Base-by-base conservation (phyloP, 2,888 invertebrate species). In the Drosophila algonquin region DNA sequence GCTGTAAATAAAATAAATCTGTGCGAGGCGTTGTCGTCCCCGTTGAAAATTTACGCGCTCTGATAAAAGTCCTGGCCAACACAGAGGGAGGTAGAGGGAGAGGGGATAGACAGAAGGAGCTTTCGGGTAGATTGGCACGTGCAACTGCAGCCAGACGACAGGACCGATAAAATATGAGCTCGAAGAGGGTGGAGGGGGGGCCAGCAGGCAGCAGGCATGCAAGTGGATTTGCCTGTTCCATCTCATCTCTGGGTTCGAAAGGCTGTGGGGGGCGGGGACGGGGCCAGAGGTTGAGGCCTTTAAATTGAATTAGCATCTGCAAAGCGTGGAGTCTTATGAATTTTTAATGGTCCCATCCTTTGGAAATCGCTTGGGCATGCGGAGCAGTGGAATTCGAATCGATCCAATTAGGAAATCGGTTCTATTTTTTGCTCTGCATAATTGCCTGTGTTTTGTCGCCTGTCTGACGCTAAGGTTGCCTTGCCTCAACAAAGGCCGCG, bases 1-100 rank as follows among this genome's bases (percentile, higher is more conserved):
- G 57, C 57, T 60, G 81, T 76, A 84, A 83, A 77, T 83, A 79
- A 84, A 89, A 89, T 85, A 81, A 85, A 85, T 89, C 89, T 76
- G 73, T 63, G 72, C 69, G 63, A 53, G 64, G 62, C 73, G 35
- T 50, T 73, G 64, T 72, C 73, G 63, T 27, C 63, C 48, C 61
- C 72, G 78, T 71, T 70, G 74, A 73, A 40, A 81, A 84, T 84
- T 79, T 79, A 83, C 75, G 72, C 79, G 71, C 75, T 44, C 72
- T 67, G 82, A 82, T 81, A 81, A 76, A 74, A 54, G 56, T 69
- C 56, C 67, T 63, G 63, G 63, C 63, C 69, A 45, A 35, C 51
- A 44, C 47, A 44, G 48, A 46, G 51, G 3, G 21, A 21, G 21
- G 21, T 21, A 18, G 18, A 1, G 18, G 21, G 21, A 3, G 18